Evolutionary conservation across 2,113 vertebrate genomes (phyloP), one percentile per base, ranked within the genome.

Genomic region (Grammomys surdaster): DNA sequence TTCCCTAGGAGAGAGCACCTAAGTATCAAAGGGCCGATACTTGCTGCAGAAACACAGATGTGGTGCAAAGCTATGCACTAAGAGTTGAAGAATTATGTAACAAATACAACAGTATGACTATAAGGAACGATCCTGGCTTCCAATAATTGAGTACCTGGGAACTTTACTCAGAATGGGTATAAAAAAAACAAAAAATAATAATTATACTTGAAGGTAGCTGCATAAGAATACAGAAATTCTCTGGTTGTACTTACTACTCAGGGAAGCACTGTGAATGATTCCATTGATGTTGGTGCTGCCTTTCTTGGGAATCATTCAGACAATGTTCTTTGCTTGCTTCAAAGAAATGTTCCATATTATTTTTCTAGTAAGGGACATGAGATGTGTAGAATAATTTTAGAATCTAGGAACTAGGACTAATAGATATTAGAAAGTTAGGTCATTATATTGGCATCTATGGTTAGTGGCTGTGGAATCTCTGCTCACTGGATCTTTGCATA

Each of bases 291-390:
- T 65, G 56, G 36, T 1, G 33, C 65, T 51, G 7, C 48, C 40
- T 70, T 90, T 85, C 80, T 43, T 90, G 16, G 26, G 40, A 85
- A 88, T 78, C 78, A 48, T 75, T 95, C 26, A 28, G 26, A 56
- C 26, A 89, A 89, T 63, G 10, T n/a, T 28, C 88, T 80, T 92
- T 88, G 5, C 33, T 70, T 7, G 78, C 56, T 24, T 75, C 10
- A 63, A 63, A 16, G 69, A 92, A 75, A 43, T 89, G 46, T 87
- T n/a, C 91, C 17, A 80, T 87, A 60, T 58, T 86, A 69, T 58
- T 67, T 90, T 43, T 93, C 40, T 88, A 87, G 31, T 67, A 69
- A 91, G 20, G 90, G 33, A 40, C 17, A 69, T 40, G 94, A 54
- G n/a, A 22, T 56, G 63, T 54, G 58, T 0, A 73, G 6, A 46